phyloP scores from a whole-genome alignment of 2,888 invertebrate species.

The Leucophora obtusa region DNA sequence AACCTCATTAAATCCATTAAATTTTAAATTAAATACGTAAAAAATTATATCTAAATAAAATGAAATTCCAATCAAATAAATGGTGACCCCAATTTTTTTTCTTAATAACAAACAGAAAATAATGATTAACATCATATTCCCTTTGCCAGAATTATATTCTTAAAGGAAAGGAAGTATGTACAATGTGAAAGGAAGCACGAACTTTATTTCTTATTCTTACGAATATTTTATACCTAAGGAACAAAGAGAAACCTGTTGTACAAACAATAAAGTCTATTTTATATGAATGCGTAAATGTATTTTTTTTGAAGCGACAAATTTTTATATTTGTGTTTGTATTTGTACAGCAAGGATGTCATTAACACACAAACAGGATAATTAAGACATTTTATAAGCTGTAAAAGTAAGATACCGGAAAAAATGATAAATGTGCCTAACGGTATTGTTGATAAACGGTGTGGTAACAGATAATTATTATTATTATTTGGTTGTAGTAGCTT shows the following conservation, averaged over 20 bases:
- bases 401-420: neutral
- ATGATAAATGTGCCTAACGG: conserved; percentile 31
- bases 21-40: conserved; percentile 15
- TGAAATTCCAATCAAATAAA: conserved; percentile 51
- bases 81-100: conserved; percentile 49
- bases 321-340: neutral
- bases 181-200: conserved; percentile 1
- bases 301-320: neutral
- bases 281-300: neutral
- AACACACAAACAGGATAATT: conserved; percentile 40
- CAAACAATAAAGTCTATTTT: conserved; percentile 5
- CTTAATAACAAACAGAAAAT: conserved; percentile 1
- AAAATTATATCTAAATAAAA: conserved; percentile 24
- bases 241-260: conserved; percentile 39
- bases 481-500: neutral
- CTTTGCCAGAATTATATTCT: neutral
- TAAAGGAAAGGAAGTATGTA: conserved; percentile 7
- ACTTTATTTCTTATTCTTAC: neutral
- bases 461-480: conserved; percentile 34
- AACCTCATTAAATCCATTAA: conserved; percentile 42
- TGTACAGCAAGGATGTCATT: conserved; percentile 39
- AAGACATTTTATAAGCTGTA: conserved; percentile 33
- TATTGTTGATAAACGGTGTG: conserved; percentile 17
- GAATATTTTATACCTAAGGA: neutral
- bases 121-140: conserved; percentile 1